phyloP scores from a whole-genome alignment of 2,888 invertebrate genomes.

The Odontomyia ornata region DNA sequence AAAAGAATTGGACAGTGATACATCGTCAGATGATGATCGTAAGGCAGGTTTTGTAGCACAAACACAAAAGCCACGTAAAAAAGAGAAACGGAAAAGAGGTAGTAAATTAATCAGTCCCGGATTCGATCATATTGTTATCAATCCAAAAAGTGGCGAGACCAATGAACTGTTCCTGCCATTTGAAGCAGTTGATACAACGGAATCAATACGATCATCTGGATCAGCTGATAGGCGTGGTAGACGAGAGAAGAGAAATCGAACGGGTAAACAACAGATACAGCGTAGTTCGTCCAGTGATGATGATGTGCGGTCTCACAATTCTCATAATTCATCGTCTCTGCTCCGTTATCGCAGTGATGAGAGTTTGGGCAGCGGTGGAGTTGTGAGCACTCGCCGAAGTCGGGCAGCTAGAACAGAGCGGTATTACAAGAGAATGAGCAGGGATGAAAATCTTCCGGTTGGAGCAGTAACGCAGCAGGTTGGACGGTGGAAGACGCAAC shows the following conservation, averaged over 20 bases:
- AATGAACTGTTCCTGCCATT: conserved; percentile 62
- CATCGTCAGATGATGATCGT: conserved; percentile 63
- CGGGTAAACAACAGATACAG: conserved; percentile 36
- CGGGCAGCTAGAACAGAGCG: conserved; percentile 82
- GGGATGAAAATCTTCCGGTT: conserved; percentile 71
- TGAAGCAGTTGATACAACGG: conserved; percentile 55
- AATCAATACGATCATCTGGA: conserved; percentile 55
- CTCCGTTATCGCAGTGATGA: conserved; percentile 76
- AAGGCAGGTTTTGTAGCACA: conserved; percentile 62
- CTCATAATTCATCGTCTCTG: conserved; percentile 70
- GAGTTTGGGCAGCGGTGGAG: conserved; percentile 69
- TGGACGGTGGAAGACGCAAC: conserved; percentile 65
- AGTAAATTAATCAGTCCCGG: conserved; percentile 66
- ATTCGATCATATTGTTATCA: conserved; percentile 74
- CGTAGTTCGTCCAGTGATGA: conserved; percentile 59
- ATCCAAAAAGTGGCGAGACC: conserved; percentile 62
- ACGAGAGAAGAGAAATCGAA: conserved; percentile 47
- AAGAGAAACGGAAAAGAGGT: conserved; percentile 66
- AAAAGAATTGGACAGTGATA: conserved; percentile 71
- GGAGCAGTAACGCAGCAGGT: conserved; percentile 63
- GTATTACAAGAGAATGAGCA: conserved; percentile 78
- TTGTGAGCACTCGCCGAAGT: conserved; percentile 70
- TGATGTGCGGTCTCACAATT: conserved; percentile 68
- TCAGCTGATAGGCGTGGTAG: conserved; percentile 51
- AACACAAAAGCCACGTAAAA: conserved; percentile 58